Conservation (phyloP, 2,113 vertebrate genomes). For the Rhea pennata region DNA sequence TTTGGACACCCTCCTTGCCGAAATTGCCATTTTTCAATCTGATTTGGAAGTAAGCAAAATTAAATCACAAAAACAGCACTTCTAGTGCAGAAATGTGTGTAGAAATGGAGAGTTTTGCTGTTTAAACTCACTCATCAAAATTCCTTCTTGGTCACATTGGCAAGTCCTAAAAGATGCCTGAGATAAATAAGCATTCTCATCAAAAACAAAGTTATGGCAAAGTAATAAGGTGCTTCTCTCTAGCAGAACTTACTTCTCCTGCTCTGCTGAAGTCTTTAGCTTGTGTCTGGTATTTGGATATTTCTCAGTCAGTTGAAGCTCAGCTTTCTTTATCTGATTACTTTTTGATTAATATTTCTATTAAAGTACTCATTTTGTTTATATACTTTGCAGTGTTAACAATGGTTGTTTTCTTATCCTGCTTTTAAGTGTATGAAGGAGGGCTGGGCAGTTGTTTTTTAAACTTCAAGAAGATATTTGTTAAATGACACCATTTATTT, state of each 20-base stretch:
- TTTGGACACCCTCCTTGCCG: not conserved
- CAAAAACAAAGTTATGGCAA: not conserved
- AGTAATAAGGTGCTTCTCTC: not conserved
- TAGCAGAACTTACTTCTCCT: not conserved
- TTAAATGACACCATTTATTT: not conserved
- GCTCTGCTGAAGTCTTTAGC: not conserved
- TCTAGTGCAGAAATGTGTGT: not conserved
- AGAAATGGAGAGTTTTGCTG: not conserved
- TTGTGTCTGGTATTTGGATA: not conserved
- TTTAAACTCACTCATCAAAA: not conserved
- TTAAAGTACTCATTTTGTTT: not conserved
- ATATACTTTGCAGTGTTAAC: not conserved
- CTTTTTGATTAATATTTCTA: not conserved
- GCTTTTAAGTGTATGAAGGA: not conserved
- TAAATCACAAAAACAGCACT: not conserved
- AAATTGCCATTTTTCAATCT: not conserved
- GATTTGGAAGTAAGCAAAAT: not conserved
- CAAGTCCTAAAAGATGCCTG: not conserved
- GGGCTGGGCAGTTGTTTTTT: not conserved
- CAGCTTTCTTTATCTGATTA: not conserved
- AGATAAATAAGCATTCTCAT: not conserved
- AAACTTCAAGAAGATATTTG: not conserved
- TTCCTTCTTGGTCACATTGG: not conserved
- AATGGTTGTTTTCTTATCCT: not conserved
- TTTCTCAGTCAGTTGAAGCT: not conserved